Percentiles rank a stretch among this genome's conserved stretches.
Evolutionary conservation across 2,888 invertebrate genomes (phyloP).

Genomic region (Halictus quadricinctus): DNA sequence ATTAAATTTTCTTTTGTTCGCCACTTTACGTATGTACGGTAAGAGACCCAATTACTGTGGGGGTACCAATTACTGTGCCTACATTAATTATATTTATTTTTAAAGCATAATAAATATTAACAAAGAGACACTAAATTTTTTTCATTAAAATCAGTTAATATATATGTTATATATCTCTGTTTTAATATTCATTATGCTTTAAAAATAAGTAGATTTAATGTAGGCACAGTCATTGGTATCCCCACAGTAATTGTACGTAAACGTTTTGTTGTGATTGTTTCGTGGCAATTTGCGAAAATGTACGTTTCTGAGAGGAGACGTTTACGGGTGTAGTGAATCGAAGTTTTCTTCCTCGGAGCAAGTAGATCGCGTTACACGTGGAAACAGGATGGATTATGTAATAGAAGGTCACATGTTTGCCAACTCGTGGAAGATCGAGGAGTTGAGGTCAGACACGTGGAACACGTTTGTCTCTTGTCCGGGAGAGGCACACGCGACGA

Average conservation of each 20-base stretch:
- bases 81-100: too few relatives aligned
- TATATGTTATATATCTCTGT: too few relatives aligned
- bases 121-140: too few relatives aligned
- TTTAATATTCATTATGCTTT: too few relatives aligned
- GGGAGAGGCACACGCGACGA: not conserved
- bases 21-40: not conserved
- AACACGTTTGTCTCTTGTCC: slow-evolving; percentile 26
- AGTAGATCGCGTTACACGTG: slow-evolving; percentile 50
- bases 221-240: too few relatives aligned
- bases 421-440: slow-evolving; percentile 48
- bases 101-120: too few relatives aligned
- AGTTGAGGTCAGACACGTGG: slow-evolving; percentile 60
- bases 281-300: not conserved
- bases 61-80: too few relatives aligned
- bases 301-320: not conserved
- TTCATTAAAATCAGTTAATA: too few relatives aligned
- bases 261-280: not conserved
- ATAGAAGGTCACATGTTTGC: slow-evolving; percentile 56
- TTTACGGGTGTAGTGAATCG: not conserved
- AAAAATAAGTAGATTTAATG: too few relatives aligned
- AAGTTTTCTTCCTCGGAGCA: slow-evolving; percentile 27
- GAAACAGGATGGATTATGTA: slow-evolving; percentile 52
- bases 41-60: too few relatives aligned
- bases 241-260: not conserved
- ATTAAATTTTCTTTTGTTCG: not conserved